phyloP scores from a whole-genome alignment of 2,888 invertebrate genomes.

The Perizoma affinitatum region DNA sequence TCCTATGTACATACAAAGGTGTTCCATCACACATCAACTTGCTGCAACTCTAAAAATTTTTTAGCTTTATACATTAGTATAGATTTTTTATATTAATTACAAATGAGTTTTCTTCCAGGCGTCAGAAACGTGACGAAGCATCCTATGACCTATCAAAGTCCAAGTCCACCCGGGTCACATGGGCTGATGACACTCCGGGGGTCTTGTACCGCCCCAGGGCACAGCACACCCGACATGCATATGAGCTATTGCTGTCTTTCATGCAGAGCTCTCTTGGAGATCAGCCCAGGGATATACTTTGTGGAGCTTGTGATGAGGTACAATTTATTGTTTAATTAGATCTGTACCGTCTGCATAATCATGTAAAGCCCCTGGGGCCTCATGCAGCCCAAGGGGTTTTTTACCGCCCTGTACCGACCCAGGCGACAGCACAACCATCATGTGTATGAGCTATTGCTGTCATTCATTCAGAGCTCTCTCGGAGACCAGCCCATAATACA shows the following conservation, averaged over 20 bases:
- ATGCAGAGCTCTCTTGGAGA: constrained; percentile 99
- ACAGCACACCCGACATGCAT: constrained; percentile 98
- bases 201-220: constrained; percentile 98
- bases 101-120: constrained; percentile 67
- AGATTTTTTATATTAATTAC: too few species aligned
- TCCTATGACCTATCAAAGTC: constrained; percentile 95
- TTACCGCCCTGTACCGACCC: constrained; percentile 89
- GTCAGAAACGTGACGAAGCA: constrained; percentile 96
- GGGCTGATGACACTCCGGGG: constrained; percentile 97
- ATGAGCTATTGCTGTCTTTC: constrained; percentile 97
- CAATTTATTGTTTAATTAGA: neutral
- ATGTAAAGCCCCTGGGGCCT: too few species aligned
- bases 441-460: constrained; percentile 97
- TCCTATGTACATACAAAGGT: too few species aligned
- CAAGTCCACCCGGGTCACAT: constrained; percentile 93
- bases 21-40: too few species aligned
- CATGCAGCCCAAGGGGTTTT: too few species aligned
- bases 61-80: too few species aligned
- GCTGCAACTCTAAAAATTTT: too few species aligned
- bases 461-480: constrained; percentile 98
- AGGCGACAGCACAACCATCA: constrained; percentile 99
- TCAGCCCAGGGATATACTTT: constrained; percentile 97
- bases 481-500: constrained; percentile 92
- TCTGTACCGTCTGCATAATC: too few species aligned
- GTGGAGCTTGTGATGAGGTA: constrained; percentile 99